Percentiles rank a stretch among this genome's conserved stretches.
Conservation (phyloP, 2,888 invertebrate genomes). For the Drepanosiphum platanoidis region DNA sequence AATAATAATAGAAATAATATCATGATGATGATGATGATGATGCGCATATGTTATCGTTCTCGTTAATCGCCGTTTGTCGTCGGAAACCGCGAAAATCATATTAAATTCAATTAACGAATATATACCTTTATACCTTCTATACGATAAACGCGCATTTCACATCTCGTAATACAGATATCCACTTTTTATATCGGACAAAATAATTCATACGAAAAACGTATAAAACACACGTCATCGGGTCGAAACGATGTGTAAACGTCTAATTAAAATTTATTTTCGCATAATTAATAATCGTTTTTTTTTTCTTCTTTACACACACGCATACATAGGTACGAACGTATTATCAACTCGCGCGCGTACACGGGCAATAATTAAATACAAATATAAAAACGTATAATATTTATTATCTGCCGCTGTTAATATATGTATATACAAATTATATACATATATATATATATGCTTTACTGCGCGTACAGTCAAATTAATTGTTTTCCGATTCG, state of each 20-base stretch:
- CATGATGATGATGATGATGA: too few species aligned
- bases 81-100: too few species aligned
- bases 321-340: not conserved
- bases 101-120: too few species aligned
- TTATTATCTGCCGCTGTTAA: not conserved
- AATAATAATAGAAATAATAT: not conserved
- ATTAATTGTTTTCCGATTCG: conserved; percentile 2
- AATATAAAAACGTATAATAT: too few species aligned
- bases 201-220: not conserved
- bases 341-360: not conserved
- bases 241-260: not conserved
- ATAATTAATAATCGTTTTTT: not conserved
- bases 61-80: not conserved
- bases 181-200: not conserved
- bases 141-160: too few species aligned
- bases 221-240: not conserved
- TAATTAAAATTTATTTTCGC: conserved; percentile 11
- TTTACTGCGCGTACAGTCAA: not conserved
- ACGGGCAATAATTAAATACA: not conserved
- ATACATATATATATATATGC: too few species aligned
- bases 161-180: too few species aligned
- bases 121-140: not conserved
- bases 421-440: too few species aligned
- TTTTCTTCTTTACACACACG: not conserved
- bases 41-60: not conserved